phyloP scores from a whole-genome alignment of 2,113 vertebrate genomes.

The Antechinus flavipes region DNA sequence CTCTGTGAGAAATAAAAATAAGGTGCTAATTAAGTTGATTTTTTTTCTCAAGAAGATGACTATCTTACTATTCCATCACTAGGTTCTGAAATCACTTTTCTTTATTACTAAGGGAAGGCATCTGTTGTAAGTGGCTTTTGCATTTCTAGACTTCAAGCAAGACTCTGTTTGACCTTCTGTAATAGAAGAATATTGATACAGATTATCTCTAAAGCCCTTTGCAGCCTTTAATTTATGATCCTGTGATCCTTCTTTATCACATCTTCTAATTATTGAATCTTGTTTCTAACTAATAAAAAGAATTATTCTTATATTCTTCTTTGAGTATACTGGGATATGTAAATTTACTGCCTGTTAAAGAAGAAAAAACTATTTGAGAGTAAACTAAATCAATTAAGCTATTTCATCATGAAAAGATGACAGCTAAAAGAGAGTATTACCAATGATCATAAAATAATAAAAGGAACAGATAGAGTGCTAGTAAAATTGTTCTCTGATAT shows the following conservation, averaged over 20 bases:
- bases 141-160: background rate
- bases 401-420: background rate
- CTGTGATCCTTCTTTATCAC: background rate
- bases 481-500: background rate
- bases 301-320: background rate
- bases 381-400: background rate
- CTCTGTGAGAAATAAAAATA: slow-evolving; percentile 37
- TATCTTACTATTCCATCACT: background rate
- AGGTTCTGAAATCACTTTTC: background rate
- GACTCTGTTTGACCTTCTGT: background rate
- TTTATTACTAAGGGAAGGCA: background rate
- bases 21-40: background rate
- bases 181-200: background rate
- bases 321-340: background rate
- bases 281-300: background rate
- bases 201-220: background rate
- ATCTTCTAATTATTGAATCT: background rate
- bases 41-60: background rate
- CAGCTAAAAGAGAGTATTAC: background rate
- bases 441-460: background rate
- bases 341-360: background rate
- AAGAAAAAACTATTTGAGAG: background rate
- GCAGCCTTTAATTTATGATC: background rate
- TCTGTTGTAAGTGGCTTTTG: background rate
- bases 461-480: background rate